A percentile compares a stretch with the other conserved stretches of the same genome.
phyloP scores from a whole-genome alignment of 2,113 vertebrate genomes.

The Mus spicilegus region DNA sequence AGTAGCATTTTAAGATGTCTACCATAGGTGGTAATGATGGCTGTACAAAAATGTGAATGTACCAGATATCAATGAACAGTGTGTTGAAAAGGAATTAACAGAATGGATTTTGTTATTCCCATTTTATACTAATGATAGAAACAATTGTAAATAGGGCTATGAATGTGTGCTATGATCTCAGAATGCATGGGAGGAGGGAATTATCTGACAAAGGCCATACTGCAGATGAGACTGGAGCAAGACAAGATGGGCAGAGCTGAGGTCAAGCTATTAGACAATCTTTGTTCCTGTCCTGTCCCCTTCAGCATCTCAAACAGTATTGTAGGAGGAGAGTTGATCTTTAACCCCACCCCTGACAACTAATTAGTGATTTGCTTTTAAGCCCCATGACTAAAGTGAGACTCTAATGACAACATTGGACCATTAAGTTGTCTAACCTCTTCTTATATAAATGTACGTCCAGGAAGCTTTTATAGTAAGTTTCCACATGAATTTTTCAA shows the following conservation, averaged over 20 bases:
- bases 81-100: background rate
- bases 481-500: background rate
- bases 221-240: background rate
- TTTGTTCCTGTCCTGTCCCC: background rate
- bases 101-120: background rate
- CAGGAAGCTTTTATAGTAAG: background rate
- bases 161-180: background rate
- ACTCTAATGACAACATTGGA: background rate
- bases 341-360: background rate
- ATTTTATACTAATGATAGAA: background rate
- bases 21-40: background rate
- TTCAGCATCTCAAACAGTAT: background rate
- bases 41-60: background rate
- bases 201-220: background rate
- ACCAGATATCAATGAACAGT: background rate
- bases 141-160: background rate
- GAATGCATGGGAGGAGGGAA: background rate
- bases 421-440: background rate
- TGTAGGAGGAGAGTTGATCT: background rate
- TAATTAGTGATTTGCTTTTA: slow-evolving; percentile 23
- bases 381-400: background rate
- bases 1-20: background rate
- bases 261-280: background rate
- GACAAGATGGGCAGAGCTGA: background rate
- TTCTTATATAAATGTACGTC: background rate